Conservation (phyloP, 2,888 invertebrate genomes). For the Lasioglossum figueresi region DNA sequence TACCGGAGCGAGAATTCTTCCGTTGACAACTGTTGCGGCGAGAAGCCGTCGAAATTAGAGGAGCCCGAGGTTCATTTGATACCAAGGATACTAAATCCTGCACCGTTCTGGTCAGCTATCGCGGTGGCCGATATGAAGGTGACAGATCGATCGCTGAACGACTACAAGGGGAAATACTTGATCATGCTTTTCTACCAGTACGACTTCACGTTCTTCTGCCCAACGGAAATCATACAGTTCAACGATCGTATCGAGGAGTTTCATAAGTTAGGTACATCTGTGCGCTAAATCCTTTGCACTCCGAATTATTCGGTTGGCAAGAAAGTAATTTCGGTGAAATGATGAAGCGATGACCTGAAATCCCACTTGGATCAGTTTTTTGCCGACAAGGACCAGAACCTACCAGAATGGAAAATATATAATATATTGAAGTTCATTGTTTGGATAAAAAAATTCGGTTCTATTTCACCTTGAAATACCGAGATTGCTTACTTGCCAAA, state of each 20-base stretch:
- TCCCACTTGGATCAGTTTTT: too few relatives aligned
- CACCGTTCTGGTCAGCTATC: slow-evolving; percentile 71
- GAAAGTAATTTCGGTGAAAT: too few relatives aligned
- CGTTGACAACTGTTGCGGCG: slow-evolving; percentile 30
- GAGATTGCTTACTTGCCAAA: too few relatives aligned
- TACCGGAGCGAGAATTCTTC: not conserved
- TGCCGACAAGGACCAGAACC: too few relatives aligned
- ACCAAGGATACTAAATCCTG: slow-evolving; percentile 61
- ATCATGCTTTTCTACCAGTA: slow-evolving; percentile 74
- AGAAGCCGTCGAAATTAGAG: slow-evolving; percentile 8
- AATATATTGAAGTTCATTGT: too few relatives aligned
- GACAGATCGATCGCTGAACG: slow-evolving; percentile 61
- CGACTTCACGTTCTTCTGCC: slow-evolving; percentile 73
- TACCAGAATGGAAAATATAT: too few relatives aligned
- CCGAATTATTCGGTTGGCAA: too few relatives aligned
- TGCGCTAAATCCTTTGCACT: too few relatives aligned
- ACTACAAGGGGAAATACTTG: slow-evolving; percentile 71
- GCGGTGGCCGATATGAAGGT: slow-evolving; percentile 69
- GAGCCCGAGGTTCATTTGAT: slow-evolving; percentile 34
- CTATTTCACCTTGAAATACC: too few relatives aligned
- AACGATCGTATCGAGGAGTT: slow-evolving; percentile 75
- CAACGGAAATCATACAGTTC: slow-evolving; percentile 75
- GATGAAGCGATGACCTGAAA: too few relatives aligned
- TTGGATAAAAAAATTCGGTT: too few relatives aligned
- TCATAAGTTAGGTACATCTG: slow-evolving; percentile 59